Percentiles rank a stretch among this genome's conserved stretches.
Conservation (phyloP, 92 coral and sea anemone species). For the Plumapathes pennacea region DNA sequence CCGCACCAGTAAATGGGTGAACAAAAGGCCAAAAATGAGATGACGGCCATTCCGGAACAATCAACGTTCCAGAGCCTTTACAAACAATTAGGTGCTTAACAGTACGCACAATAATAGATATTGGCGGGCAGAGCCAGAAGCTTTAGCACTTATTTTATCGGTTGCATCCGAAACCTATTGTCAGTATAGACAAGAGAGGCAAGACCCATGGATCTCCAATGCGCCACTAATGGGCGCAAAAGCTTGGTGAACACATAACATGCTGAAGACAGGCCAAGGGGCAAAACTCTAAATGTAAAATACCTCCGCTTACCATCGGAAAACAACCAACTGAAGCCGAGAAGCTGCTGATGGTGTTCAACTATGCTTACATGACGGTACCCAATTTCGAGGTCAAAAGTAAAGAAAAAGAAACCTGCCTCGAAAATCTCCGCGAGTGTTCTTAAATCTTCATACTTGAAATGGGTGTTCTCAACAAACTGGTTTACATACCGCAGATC, state of each 20-base stretch:
- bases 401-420: conserved; percentile 25
- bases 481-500: conserved; percentile 41
- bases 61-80: conserved; percentile 14
- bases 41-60: conserved; percentile 35
- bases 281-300: conserved; percentile 40
- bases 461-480: conserved; percentile 2
- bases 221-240: conserved; percentile 30
- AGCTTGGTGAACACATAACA: conserved; percentile 38
- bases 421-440: conserved; percentile 28
- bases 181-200: conserved; percentile 40
- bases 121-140: conserved; percentile 35
- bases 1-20: conserved; percentile 6
- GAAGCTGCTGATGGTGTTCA: conserved; percentile 26
- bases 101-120: conserved; percentile 10
- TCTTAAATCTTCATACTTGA: conserved; percentile 35
- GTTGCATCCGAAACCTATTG: conserved; percentile 23
- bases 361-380: conserved; percentile 42
- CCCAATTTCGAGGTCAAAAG: conserved; percentile 35
- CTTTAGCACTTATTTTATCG: conserved; percentile 7
- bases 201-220: conserved; percentile 40
- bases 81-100: conserved; percentile 7
- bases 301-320: background rate
- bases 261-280: conserved; percentile 23
- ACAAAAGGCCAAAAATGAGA: conserved; percentile 27
- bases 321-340: conserved; percentile 44